A percentile compares a stretch with the other conserved stretches of the same genome.
Evolutionary conservation across 2,113 vertebrate genomes (phyloP).

Genomic region (Panthera uncia): DNA sequence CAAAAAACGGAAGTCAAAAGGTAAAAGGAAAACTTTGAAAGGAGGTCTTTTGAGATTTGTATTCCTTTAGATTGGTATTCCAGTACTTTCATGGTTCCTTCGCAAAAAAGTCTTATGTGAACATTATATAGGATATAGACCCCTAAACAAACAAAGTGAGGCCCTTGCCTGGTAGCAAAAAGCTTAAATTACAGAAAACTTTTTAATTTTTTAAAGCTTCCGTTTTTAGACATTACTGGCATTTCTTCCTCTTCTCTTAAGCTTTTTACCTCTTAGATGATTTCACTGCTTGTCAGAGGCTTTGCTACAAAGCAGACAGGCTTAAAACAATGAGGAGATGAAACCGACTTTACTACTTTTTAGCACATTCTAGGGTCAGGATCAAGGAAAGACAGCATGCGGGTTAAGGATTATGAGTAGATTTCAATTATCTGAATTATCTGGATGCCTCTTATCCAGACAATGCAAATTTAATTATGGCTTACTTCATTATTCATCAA

Average conservation of each 20-base stretch:
- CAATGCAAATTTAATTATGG: not conserved
- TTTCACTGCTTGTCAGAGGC: not conserved
- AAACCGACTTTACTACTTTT: not conserved
- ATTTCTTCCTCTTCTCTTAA: not conserved
- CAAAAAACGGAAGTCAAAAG: not conserved
- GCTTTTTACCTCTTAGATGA: constrained; percentile 1
- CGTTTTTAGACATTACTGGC: not conserved
- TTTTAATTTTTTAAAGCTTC: not conserved
- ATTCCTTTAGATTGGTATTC: constrained; percentile 57
- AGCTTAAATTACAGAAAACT: not conserved
- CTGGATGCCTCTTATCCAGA: not conserved
- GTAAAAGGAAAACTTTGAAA: constrained; percentile 14
- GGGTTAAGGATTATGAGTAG: not conserved
- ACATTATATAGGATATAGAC: not conserved
- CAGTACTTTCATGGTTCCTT: not conserved
- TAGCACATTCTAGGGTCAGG: not conserved
- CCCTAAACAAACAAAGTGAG: not conserved
- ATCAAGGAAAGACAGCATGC: not conserved
- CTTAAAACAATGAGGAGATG: not conserved
- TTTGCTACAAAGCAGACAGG: not conserved
- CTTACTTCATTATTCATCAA: not conserved
- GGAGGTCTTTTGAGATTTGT: constrained; percentile 71
- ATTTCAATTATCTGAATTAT: not conserved
- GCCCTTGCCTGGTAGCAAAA: not conserved
- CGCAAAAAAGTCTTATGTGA: not conserved